Percentiles rank a stretch among this genome's conserved stretches.
phyloP scores from a whole-genome alignment of 2,888 invertebrate genomes.

The Calameuta idolon region DNA sequence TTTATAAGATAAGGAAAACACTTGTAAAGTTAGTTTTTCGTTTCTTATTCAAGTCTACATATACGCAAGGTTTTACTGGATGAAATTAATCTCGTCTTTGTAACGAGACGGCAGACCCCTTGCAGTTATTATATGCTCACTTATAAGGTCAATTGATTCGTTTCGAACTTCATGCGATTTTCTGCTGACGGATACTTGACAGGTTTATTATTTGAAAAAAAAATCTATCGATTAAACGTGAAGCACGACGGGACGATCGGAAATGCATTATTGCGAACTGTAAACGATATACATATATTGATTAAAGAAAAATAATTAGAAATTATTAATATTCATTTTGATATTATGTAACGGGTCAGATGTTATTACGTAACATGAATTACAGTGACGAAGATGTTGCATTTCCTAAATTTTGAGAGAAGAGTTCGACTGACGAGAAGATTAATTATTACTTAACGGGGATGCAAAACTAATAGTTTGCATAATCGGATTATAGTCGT shows the following conservation, averaged over 20 bases:
- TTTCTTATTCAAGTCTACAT: background rate
- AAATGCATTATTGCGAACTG: background rate
- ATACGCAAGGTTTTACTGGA: background rate
- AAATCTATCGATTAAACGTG: background rate
- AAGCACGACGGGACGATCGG: background rate
- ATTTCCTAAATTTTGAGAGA: background rate
- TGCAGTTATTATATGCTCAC: background rate
- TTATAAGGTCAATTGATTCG: background rate
- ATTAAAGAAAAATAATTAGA: background rate
- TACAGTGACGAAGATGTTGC: background rate
- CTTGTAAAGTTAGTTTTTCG: background rate
- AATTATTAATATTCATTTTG: background rate
- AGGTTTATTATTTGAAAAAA: background rate
- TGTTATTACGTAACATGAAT: background rate
- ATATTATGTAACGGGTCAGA: background rate
- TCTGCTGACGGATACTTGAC: background rate
- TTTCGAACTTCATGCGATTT: background rate
- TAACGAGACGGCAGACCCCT: background rate
- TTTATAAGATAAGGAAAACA: background rate
- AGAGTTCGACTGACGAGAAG: background rate
- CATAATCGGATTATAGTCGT: constrained; percentile 36
- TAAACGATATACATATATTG: background rate
- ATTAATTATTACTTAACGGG: constrained; percentile 34
- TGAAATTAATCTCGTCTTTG: background rate
- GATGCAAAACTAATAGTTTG: constrained; percentile 34